Base-by-base conservation (phyloP, 2,797 vertebrate species). In the Tragopan temminckii region DNA sequence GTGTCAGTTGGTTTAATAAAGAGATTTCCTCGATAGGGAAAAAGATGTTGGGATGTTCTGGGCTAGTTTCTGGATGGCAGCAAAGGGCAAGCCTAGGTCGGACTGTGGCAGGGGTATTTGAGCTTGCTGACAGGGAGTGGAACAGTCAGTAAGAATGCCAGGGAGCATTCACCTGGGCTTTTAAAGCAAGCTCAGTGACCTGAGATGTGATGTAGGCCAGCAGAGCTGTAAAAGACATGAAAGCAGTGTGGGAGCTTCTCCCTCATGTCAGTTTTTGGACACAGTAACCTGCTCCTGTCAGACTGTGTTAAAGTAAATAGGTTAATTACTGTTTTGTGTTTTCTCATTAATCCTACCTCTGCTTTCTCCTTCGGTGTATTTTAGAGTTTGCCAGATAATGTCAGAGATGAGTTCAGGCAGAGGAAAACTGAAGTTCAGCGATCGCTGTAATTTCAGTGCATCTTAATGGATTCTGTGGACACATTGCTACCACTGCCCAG, bases 141-240 rank as follows among this genome's bases (percentile, higher is more conserved):
- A 80, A 69, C 74, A 40, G 52, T 91, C 91, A 55, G 31, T 71
- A 63, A 18, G 36, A 55, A 59, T 66, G 38, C 58, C 1, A 0
- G 43, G 53, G 59, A 91, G 23, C 0, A 0, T 38, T 77, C 85
- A 72, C 38, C 7, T 9, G 19, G 11, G 57, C 52, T 58, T 78
- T 86, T 94, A 80, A 91, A 92, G 91, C 68, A n/a, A 83, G 36
- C 45, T 68, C 11, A n/a, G 38, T 69, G 82, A 88, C 55, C 85
- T 80, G 0, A 6, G 82, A 62, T 33, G 55, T 83, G 89, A 69
- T 88, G 50, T 35, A 81, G 87, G 52, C 69, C 77, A 67, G 67
- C 59, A 27, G 36, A 85, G 59, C 52, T 48, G 46, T 7, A 46
- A 66, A 91, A 76, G 53, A 69, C 0, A 0, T n/a, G 66, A 58